Conservation (phyloP, 2,888 invertebrate species). For the Terebella lapidaria region DNA sequence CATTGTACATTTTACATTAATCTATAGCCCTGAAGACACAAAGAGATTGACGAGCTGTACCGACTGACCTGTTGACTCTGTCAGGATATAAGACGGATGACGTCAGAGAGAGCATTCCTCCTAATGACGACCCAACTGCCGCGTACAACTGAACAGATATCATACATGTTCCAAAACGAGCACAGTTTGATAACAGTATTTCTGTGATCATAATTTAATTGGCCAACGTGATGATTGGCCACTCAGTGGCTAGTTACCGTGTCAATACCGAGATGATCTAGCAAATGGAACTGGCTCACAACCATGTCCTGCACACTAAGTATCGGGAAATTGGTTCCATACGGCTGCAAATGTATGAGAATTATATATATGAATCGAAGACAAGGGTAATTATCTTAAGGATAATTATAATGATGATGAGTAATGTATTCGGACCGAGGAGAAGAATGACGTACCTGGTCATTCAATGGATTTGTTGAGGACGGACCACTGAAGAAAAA, state of each 20-base stretch:
- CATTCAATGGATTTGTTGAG: conserved; percentile 41
- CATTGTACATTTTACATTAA: too few species aligned
- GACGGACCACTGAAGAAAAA: conserved; percentile 43
- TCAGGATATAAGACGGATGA: conserved; percentile 41
- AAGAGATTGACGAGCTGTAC: too few species aligned
- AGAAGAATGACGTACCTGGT: conserved; percentile 41
- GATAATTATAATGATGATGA: neutral
- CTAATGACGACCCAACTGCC: conserved; percentile 50
- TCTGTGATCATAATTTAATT: neutral
- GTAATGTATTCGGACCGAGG: neutral
- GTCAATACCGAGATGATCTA: conserved; percentile 47
- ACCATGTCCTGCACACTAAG: conserved; percentile 49
- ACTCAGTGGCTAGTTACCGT: too few species aligned
- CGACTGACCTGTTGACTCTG: conserved; percentile 37
- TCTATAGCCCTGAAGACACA: too few species aligned
- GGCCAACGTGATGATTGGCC: neutral
- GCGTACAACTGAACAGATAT: conserved; percentile 48
- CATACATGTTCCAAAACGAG: too few species aligned
- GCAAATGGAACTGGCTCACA: conserved; percentile 39
- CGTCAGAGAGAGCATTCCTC: conserved; percentile 48
- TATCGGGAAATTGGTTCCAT: conserved; percentile 48
- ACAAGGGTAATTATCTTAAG: neutral
- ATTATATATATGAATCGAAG: neutral
- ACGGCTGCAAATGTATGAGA: conserved; percentile 39
- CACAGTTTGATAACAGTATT: too few species aligned